Evolutionary conservation across 2,888 invertebrate species (phyloP), one percentile per base, ranked within the genome.

Genomic region (Plemyria rubiginata): DNA sequence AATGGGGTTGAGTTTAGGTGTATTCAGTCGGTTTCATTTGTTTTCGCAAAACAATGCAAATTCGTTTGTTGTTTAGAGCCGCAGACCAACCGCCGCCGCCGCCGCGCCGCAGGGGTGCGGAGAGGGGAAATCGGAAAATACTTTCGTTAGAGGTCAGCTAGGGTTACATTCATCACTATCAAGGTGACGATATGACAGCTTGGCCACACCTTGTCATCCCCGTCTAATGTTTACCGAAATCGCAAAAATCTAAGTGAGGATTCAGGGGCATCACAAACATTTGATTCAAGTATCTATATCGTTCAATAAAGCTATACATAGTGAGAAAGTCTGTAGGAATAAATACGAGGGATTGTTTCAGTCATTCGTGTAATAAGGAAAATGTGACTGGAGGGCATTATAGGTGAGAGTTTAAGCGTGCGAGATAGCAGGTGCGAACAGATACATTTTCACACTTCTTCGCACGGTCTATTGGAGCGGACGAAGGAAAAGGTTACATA

Each of bases 121-220:
- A 45, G 56, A 43, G 59, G 60, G 56, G 57, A 80, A 78, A 77
- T 83, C 78, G 76, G 79, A 79, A 84, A 86, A 85, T 83, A 85
- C 86, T 82, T 83, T 85, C 85, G 85, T 86, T 85, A 80, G 82
- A 82, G 81, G 85, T 79, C 76, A 74, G 78, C 77, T 72, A 74
- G 71, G 74, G 76, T 72, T 71, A 83, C 88, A 89, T 90, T 90
- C 87, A 88, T 91, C 90, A 90, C 89, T 87, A 90, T 90, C 84
- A 87, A 79, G 84, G 79, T 81, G 84, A 76, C 84, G 78, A 75
- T 76, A 78, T 79, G 84, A 81, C 82, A 81, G 82, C 75, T 55
- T 71, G 76, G 83, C 81, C 87, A 80, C 87, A 81, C 88, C 88
- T 86, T 79, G 63, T 74, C 72, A 69, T 71, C 73, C 74, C 74